Conservation (phyloP, 2,888 invertebrate species). For the Cepaea hortensis region DNA sequence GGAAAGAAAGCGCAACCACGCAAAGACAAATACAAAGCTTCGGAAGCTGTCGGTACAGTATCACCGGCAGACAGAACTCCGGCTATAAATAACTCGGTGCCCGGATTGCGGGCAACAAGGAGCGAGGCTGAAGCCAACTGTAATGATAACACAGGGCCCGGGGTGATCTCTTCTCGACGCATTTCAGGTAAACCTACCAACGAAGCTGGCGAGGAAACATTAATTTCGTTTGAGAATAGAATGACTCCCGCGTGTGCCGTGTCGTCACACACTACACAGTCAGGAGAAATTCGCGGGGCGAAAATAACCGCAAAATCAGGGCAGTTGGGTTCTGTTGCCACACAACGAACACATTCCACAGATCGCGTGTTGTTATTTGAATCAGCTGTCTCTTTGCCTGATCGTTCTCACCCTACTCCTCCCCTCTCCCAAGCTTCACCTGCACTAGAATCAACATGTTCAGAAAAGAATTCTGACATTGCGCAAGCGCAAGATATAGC, state of each 20-base stretch:
- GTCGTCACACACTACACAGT: not conserved
- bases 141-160: not conserved
- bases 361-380: slow-evolving; percentile 40
- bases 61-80: not conserved
- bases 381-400: slow-evolving; percentile 40
- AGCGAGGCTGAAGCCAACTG: not conserved
- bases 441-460: not conserved
- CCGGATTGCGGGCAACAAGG: not conserved
- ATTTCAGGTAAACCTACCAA: not conserved
- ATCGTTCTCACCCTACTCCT: slow-evolving; percentile 2
- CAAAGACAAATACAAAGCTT: not conserved
- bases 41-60: not conserved
- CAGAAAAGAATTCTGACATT: slow-evolving; percentile 1
- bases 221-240: not conserved
- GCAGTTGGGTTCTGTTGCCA: slow-evolving; percentile 26
- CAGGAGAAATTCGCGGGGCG: not conserved
- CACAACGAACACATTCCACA: slow-evolving; percentile 33
- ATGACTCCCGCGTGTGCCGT: not conserved
- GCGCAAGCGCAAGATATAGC: slow-evolving; percentile 27
- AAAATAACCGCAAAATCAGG: not conserved
- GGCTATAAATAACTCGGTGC: not conserved
- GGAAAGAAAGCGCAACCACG: not conserved
- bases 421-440: slow-evolving; percentile 23
- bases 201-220: not conserved
- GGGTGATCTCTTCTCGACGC: not conserved